Evolutionary conservation across 2,888 invertebrate genomes (phyloP), one percentile per base, ranked within the genome.

Genomic region (Scaptomyza cyrtandrae): DNA sequence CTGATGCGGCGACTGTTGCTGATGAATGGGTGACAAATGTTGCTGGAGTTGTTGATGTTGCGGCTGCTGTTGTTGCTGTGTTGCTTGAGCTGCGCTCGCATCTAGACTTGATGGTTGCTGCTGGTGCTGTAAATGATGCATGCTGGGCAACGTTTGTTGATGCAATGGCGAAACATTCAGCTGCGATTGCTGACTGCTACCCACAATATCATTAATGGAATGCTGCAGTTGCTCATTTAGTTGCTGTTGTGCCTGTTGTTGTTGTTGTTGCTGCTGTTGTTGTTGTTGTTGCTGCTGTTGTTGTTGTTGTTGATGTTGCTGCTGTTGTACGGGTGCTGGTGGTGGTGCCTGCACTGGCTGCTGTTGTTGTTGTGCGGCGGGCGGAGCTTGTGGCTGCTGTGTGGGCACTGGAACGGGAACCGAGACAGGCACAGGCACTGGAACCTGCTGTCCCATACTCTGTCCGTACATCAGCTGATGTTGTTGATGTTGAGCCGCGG

Each of bases 131-230:
- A 80, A 55, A 58, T 86, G 89, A 72, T 89, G 89, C 75, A 82
- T 89, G 72, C 85, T 87, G n/a, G 85, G 88, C 68, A 85, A 39
- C 16, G 63, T 85, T n/a, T 90, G 90, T 44, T 90, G 89, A 53
- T 90, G 90, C 64, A 86, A 54, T 11, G 80, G 81, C 29, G 85
- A 71, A 10, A 50, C 50, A 9, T 74, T 94, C 58, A 93, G 93
- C 90, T 93, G 91, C 90, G 94, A 91, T 89, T 94, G 93, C 86
- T 94, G 94, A 53, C 86, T 79, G 71, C 90, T 89, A 19, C 92
- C 91, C 24, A 92, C 92, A 72, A 92, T 91, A 64, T 92, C 92
- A 70, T 90, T 92, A 71, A 92, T 91, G 86, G 92, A 92, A 89
- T 92, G 92, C 86, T 92, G 92, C 75, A 92, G 74, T 80, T 92